Conservation (phyloP, 2,797 vertebrate species). For the Epinephelus coioides region DNA sequence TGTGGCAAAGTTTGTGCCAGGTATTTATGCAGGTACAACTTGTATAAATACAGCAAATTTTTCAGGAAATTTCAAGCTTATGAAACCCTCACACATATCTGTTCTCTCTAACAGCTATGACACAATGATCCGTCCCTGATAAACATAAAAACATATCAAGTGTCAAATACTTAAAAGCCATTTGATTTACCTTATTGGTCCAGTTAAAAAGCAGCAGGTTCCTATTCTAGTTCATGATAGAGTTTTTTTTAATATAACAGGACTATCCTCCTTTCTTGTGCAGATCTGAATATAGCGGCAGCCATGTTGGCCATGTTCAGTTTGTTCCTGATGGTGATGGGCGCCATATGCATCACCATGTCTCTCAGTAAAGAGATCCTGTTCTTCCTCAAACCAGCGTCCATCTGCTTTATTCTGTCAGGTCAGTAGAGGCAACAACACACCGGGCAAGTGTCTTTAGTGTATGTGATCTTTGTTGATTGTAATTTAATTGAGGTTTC, state of each 20-base stretch:
- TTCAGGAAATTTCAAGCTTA: no score
- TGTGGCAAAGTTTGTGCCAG: no score
- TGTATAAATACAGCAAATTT: no score
- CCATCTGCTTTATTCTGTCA: slow-evolving; percentile 89
- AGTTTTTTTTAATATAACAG: background rate
- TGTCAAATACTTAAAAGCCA: no score
- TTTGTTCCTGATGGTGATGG: slow-evolving; percentile 89
- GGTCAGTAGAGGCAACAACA: slow-evolving; percentile 76
- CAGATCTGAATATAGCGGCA: slow-evolving; percentile 88
- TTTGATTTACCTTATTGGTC: no score
- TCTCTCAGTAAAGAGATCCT: slow-evolving; percentile 89
- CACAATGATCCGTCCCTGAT: no score
- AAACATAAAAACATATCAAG: no score
- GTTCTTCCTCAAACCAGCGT: slow-evolving; percentile 91
- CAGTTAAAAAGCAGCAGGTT: background rate
- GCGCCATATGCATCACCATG: slow-evolving; percentile 90
- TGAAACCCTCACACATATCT: no score
- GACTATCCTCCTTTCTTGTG: background rate
- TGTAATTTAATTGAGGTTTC: background rate
- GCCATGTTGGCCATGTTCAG: slow-evolving; percentile 88
- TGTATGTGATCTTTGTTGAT: background rate
- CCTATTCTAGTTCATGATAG: background rate
- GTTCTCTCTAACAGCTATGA: no score
- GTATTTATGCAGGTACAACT: no score
- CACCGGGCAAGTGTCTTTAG: background rate